Evolutionary conservation across 1,140 invertebrate species (phyloP), one percentile per base, ranked within the genome.

Genomic region (Manduca sexta): DNA sequence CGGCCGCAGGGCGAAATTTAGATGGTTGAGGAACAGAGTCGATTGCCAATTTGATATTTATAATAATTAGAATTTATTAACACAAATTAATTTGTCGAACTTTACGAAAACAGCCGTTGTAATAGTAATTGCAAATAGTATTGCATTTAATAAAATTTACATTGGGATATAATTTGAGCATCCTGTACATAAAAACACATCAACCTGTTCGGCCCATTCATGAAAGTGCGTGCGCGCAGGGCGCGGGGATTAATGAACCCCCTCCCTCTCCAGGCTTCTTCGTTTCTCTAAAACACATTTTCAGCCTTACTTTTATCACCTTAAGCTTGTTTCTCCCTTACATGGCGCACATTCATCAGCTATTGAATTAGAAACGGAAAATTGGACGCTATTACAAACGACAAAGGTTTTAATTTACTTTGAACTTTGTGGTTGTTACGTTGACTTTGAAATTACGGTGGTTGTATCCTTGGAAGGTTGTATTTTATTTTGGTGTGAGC

Each of bases 141-240:
- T 26, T 5, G 8, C 8, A 26, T 26, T 26, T 26, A 8, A 26
- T 5, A 8, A 26, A 3, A 8, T 3, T 5, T 26, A 26, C 8
- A 26, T 5, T 8, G 8, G 21, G 21, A 26, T 26, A 8, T 5
- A 26, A 26, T 8, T 8, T 8, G 21, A 26, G 21, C 81, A 78
- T 8, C 62, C 78, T 79, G 64, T 84, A 63, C 59, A 47, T 56
- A 31, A 61, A 17, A 65, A 78, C 74, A 78, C 76, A 83, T 83
- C 79, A 84, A 84, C 81, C 81, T 84, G 81, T 84, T 83, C 74
- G 74, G 72, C 75, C 74, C 81, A 84, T 84, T 84, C 81, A 84
- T 84, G 77, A 84, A 84, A 84, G 81, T 84, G 81, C 81, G 81
- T 80, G 79, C 70, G 81, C 78, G 76, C 80, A 84, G 78, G 78